Evolutionary conservation across 1,140 invertebrate genomes (phyloP).

Genomic region (Aphelenchoides fujianensis): DNA sequence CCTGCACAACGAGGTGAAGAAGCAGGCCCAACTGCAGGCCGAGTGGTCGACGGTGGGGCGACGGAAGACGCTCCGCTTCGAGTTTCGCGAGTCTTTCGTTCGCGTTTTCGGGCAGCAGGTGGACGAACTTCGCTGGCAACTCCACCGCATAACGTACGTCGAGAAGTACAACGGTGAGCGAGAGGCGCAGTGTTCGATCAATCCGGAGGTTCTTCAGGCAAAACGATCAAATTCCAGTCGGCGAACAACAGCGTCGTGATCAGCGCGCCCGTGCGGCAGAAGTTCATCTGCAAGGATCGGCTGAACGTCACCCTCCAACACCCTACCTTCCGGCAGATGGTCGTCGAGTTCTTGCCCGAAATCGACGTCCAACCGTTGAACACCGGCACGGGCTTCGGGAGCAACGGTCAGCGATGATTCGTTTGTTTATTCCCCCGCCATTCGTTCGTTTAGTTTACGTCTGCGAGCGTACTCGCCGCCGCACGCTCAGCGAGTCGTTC

Average conservation of each 20-base stretch:
- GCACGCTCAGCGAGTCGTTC: slow-evolving; percentile 34
- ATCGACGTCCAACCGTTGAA: slow-evolving; percentile 37
- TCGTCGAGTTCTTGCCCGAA: slow-evolving; percentile 38
- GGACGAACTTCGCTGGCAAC: slow-evolving; percentile 33
- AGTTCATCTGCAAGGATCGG: slow-evolving; percentile 39
- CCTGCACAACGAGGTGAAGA: slow-evolving; percentile 36
- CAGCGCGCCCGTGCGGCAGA: slow-evolving; percentile 31
- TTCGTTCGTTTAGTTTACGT: slow-evolving; percentile 40
- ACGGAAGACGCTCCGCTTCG: slow-evolving; percentile 21
- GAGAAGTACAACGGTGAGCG: slow-evolving; percentile 32
- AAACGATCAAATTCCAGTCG: slow-evolving; percentile 25
- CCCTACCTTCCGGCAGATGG: slow-evolving; percentile 29
- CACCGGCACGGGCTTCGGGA: slow-evolving; percentile 32
- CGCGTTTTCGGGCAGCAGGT: slow-evolving; percentile 12
- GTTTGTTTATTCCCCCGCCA: no score
- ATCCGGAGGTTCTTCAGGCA: slow-evolving; percentile 12
- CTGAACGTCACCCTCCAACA: slow-evolving; percentile 33
- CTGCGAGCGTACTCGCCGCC: slow-evolving; percentile 32
- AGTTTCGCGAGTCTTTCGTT: slow-evolving; percentile 23
- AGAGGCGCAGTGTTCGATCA: no score
- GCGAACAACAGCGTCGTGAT: slow-evolving; percentile 18
- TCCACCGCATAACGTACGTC: slow-evolving; percentile 22
- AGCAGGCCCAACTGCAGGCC: slow-evolving; percentile 25
- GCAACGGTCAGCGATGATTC: slow-evolving; percentile 29
- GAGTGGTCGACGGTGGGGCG: slow-evolving; percentile 20